These are phyloP conservation scores for Epistrophe grossulariae DNA, from an alignment of 2,888 invertebrate species.

Conservation along the genomic window DNA sequence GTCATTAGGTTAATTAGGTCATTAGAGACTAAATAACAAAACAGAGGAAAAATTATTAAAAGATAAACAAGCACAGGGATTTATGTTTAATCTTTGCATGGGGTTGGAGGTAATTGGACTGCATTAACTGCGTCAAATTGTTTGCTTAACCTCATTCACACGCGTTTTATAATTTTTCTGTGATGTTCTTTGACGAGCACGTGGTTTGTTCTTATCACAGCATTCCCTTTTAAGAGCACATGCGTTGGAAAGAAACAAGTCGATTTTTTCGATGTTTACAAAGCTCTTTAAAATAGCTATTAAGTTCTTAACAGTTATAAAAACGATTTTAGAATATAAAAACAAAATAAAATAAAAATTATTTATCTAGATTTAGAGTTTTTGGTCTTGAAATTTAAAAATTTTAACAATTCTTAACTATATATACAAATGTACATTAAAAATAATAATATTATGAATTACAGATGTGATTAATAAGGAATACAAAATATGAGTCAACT, in stretches of 20 bases:
- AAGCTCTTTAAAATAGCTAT: background rate
- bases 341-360: background rate
- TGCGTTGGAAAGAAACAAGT: slow-evolving; percentile 41
- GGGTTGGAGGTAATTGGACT: slow-evolving; percentile 59
- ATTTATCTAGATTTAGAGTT: background rate
- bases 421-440: no score
- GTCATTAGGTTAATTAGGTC: slow-evolving; percentile 66
- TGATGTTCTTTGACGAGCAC: slow-evolving; percentile 42
- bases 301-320: background rate
- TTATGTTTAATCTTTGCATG: slow-evolving; percentile 44
- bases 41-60: slow-evolving; percentile 31
- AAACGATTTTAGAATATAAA: background rate
- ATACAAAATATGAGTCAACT: no score
- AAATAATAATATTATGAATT: no score
- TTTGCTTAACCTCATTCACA: slow-evolving; percentile 54
- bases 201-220: slow-evolving; percentile 63
- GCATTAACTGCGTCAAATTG: slow-evolving; percentile 56
- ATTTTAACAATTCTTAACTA: no score
- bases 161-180: slow-evolving; percentile 32
- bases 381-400: background rate
- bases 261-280: slow-evolving; percentile 17
- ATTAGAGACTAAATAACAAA: slow-evolving; percentile 56
- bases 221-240: slow-evolving; percentile 30
- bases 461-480: no score
- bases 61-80: slow-evolving; percentile 46